Percentiles rank a stretch among this genome's conserved stretches.
These are phyloP conservation scores for Nebria ingens DNA, from an alignment of 1,140 invertebrate species.

Conservation along the genomic window DNA sequence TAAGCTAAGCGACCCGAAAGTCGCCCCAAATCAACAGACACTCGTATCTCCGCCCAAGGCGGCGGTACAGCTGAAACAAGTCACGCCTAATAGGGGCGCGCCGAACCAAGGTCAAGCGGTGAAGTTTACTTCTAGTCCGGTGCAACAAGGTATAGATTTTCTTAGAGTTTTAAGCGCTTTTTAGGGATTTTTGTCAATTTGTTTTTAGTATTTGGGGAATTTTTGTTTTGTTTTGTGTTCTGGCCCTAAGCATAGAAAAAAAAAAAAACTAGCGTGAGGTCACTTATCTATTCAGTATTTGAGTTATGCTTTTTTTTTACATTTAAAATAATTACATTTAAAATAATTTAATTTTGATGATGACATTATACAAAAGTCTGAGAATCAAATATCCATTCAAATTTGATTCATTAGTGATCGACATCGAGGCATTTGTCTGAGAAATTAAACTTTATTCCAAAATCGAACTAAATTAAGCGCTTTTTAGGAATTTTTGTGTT, in stretches of 20 bases:
- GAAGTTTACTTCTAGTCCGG: neutral
- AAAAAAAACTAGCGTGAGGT: no score
- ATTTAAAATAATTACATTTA: neutral
- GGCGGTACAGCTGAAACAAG: neutral
- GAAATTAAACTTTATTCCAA: slow-evolving; percentile 1
- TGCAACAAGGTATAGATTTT: neutral
- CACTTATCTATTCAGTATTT: no score
- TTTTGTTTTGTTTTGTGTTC: no score
- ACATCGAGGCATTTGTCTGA: slow-evolving; percentile 23
- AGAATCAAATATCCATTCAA: slow-evolving; percentile 19
- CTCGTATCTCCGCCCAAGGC: neutral
- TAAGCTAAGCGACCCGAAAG: slow-evolving; percentile 33
- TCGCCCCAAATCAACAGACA: neutral
- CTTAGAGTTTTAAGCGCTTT: no score
- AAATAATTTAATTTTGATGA: slow-evolving; percentile 11
- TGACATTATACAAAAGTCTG: slow-evolving; percentile 15
- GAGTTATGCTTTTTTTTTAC: no score
- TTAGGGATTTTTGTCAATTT: no score
- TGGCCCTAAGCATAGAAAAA: no score
- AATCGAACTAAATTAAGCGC: no score
- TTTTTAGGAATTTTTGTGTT: neutral
- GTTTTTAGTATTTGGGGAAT: no score
- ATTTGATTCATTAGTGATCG: slow-evolving; percentile 12
- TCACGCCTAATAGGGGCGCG: neutral
- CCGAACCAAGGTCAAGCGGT: neutral